phyloP scores from a whole-genome alignment of 92 coral and sea anemone genomes.

The Zoanthus solanderi region DNA sequence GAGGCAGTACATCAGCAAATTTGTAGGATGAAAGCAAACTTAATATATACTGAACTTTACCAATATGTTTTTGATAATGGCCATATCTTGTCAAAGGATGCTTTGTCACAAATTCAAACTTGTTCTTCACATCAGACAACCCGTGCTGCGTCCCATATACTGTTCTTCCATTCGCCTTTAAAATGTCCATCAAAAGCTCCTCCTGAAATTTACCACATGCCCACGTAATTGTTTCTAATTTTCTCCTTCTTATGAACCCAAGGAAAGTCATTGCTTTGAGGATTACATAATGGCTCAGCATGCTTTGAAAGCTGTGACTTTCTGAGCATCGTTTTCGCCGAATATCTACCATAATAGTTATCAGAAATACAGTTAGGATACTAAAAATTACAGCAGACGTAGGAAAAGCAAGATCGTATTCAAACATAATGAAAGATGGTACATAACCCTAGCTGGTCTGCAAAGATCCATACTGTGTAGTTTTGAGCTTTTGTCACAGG shows the following conservation, averaged over 20 bases:
- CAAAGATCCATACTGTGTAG: too few species aligned
- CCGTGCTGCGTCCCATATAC: not conserved
- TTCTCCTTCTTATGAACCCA: not conserved
- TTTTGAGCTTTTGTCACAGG: too few species aligned
- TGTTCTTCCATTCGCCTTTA: conserved; percentile 9
- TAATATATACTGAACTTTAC: not conserved
- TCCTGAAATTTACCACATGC: conserved; percentile 13
- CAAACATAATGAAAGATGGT: not conserved
- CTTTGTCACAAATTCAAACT: conserved; percentile 20
- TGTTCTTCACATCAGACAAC: conserved; percentile 10
- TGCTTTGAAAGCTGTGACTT: not conserved
- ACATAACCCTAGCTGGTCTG: too few species aligned
- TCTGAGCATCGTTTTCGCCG: conserved; percentile 18
- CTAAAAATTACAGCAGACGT: not conserved
- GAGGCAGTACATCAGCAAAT: too few species aligned
- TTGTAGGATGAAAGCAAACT: too few species aligned
- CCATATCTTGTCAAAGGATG: conserved; percentile 22
- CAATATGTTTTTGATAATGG: conserved; percentile 9
- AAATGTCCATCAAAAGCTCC: conserved; percentile 19
- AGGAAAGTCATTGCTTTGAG: conserved; percentile 1
- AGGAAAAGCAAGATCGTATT: not conserved
- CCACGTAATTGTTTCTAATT: not conserved
- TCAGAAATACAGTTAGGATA: not conserved
- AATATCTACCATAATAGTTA: not conserved
- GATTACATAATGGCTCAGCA: conserved; percentile 16